Evolutionary conservation across 1,140 invertebrate genomes (phyloP).

Genomic region (Tetraneura akinire): DNA sequence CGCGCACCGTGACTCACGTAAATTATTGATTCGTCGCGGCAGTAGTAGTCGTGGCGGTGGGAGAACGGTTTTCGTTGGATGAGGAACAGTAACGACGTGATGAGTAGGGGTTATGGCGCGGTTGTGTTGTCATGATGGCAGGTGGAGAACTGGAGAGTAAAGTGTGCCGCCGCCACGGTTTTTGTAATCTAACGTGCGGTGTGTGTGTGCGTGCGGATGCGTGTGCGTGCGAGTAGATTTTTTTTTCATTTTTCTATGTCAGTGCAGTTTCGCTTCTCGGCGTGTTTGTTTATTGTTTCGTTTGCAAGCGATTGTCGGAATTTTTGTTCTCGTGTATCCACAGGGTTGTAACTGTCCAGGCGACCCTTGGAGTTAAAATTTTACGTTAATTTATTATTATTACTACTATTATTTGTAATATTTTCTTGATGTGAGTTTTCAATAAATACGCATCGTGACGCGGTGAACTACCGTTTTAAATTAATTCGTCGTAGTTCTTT

Average conservation of each 20-base stretch:
- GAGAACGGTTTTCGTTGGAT: neutral
- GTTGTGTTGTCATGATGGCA: no score
- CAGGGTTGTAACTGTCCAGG: conserved; percentile 5
- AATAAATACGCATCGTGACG: neutral
- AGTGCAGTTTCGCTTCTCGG: conserved; percentile 25
- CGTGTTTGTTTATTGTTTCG: neutral
- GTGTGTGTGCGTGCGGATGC: neutral
- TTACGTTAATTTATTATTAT: no score
- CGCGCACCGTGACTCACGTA: conserved; percentile 43
- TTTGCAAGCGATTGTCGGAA: neutral
- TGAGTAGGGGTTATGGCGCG: neutral
- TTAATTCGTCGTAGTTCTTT: neutral
- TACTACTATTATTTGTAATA: neutral
- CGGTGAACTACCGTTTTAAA: neutral
- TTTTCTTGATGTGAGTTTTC: neutral
- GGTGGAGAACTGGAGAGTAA: neutral
- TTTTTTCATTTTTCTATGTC: conserved; percentile 39
- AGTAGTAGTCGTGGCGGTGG: neutral
- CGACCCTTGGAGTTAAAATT: conserved; percentile 31
- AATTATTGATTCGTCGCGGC: conserved; percentile 46
- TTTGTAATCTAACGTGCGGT: neutral
- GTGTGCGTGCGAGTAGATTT: conserved; percentile 10
- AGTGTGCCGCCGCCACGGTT: neutral
- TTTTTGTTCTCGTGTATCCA: conserved; percentile 15
- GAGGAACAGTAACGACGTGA: neutral